These are phyloP conservation scores for Lepidurus apus DNA, from an alignment of 1,140 invertebrate species.

Conservation along the genomic window DNA sequence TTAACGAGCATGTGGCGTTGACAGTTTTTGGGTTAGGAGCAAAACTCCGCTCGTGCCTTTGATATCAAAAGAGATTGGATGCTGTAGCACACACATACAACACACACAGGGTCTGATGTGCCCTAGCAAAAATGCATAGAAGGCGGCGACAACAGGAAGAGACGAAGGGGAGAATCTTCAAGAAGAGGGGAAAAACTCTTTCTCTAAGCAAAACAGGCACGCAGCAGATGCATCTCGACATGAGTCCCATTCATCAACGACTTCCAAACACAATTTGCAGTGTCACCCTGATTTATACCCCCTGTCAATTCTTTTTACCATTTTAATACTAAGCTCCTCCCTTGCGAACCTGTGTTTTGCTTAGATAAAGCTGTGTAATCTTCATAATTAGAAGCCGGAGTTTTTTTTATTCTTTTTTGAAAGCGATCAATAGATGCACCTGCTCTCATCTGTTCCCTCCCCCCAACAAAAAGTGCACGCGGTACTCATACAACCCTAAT, in stretches of 20 bases:
- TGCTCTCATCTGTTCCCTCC: not conserved
- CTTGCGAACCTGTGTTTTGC: not conserved
- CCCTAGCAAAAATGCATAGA: not conserved
- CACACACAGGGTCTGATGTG: not conserved
- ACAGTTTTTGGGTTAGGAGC: not conserved
- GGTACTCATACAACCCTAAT: not conserved
- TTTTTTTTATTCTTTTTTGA: not conserved
- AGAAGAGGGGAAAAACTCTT: not conserved
- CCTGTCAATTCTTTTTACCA: not conserved
- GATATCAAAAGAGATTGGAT: conserved; percentile 20
- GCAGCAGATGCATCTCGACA: not conserved
- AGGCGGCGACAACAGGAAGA: not conserved
- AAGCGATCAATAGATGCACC: conserved; percentile 7
- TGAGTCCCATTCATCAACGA: not conserved
- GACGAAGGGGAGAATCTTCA: not conserved
- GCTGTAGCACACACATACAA: not conserved
- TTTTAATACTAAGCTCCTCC: not conserved
- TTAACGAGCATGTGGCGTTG: conserved; percentile 7
- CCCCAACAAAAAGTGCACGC: not conserved
- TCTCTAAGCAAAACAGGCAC: not conserved
- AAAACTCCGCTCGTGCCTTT: not conserved
- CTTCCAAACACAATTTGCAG: not conserved
- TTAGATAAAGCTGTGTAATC: not conserved
- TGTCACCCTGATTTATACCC: not conserved
- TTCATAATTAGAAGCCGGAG: not conserved